Evolutionary conservation across 2,113 vertebrate species (phyloP).

Genomic region (Rhea pennata): DNA sequence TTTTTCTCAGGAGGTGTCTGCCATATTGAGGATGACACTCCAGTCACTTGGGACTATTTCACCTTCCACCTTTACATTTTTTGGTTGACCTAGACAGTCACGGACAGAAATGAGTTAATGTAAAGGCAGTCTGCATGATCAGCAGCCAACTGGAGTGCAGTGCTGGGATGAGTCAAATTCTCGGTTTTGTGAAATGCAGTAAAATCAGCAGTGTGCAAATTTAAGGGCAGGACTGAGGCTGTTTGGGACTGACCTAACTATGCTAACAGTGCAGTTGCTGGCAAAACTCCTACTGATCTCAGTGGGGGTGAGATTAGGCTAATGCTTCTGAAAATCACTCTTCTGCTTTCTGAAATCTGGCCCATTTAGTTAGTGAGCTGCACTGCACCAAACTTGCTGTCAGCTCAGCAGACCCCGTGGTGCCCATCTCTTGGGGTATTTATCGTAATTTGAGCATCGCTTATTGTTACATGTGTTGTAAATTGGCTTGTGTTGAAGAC

Average conservation of each 20-base stretch:
- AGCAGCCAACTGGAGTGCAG: accelerated
- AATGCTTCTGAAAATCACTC: neutral
- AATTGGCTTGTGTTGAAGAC: neutral
- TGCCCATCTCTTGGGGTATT: neutral
- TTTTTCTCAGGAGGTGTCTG: neutral
- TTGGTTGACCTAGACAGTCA: neutral
- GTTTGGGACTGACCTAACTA: neutral
- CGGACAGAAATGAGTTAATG: neutral
- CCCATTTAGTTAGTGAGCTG: neutral
- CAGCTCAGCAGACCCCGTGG: neutral
- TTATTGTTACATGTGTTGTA: neutral
- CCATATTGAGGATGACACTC: neutral
- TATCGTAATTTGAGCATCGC: neutral
- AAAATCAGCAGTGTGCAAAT: neutral
- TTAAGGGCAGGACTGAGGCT: neutral
- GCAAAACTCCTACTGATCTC: neutral
- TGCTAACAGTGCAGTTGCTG: neutral
- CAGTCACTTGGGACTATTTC: neutral
- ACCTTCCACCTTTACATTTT: neutral
- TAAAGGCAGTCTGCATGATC: neutral
- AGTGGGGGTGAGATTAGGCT: neutral
- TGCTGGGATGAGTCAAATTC: neutral
- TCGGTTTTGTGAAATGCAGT: neutral
- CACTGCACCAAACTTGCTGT: neutral
- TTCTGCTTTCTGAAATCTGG: neutral